Base-by-base conservation (phyloP, 2,113 vertebrate genomes). In the Erinaceus europaeus region DNA sequence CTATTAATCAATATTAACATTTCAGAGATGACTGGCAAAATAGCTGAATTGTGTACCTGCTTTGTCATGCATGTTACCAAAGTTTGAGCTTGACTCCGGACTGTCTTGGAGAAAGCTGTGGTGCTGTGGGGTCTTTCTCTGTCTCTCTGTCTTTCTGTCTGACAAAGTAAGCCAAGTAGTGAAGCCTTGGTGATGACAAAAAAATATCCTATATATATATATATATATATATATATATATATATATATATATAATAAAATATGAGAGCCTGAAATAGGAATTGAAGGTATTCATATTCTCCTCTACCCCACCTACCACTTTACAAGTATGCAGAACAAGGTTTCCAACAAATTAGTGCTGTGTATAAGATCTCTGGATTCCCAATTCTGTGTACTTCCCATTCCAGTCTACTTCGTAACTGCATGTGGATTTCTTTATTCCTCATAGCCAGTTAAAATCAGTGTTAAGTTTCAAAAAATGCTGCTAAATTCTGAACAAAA, bases 331-430 rank as follows among this genome's bases (percentile, higher is more conserved):
- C 59, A 89, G 92, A 90, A 81, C 42, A 52, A 82, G 17, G 34
- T 32, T 84, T 90, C 67, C 44, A 85, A 53, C 36, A 89, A 93
- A 67, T 93, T 53, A 72, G 53, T 61, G 36, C 36, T 90, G 3
- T 34, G 50, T 57, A 38, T 21, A 32, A 82, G 79, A 48, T 27
- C 50, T 83, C 38, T 73, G 42, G 20, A n/a, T 17, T n/a, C 50
- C 17, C 20, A 50, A 6, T 71, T 46, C 34, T 32, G 34, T 74
- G 75, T 69, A 59, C 34, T 93, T 91, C 87, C 71, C 79, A 83
- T 85, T 87, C 68, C 55, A 34, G 4, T 68, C 48, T 29, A 50
- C 46, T 94, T 92, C 78, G 15, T 92, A 85, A 92, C 57, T 95
- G 62, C 48, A 75, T 53, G 68, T 1, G 42, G 61, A 79, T 86